Base-by-base conservation (phyloP, 2,113 vertebrate genomes). In the Heterocephalus glaber region DNA sequence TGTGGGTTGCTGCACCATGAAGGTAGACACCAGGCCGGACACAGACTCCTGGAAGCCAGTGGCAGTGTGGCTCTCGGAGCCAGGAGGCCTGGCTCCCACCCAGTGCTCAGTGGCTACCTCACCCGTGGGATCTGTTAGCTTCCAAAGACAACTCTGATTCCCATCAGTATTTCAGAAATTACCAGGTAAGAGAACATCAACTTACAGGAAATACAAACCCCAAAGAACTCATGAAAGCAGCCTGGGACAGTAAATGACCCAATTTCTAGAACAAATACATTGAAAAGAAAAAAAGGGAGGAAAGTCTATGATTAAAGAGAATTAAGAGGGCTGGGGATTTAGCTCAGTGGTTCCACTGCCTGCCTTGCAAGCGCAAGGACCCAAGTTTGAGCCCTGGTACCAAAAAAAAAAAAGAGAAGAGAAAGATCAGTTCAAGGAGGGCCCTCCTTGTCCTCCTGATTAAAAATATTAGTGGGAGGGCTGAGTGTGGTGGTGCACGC, bases 31-130 rank as follows among this genome's bases (percentile, higher is more conserved):
- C 24, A 61, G 60, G 22, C 60, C 20, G 7, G 70, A 7, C 44
- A 14, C 44, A 14, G 72, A 30, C 26, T 16, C 26, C 26, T 33
- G 33, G 61, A 30, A 72, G 38, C 26, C 49, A 7, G 35, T 13
- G 6, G 8, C 20, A n/a, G 12, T 61, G 41, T 49, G 35, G 2
- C 1, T n/a, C 3, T 0, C 22, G 26, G 28, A 3, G 20, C 3
- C 7, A 0, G 3, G 24, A 4, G n/a, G 19, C 44, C 35, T 1
- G 2, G 24, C 35, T 52, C 38, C 38, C 1, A 22, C 4, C 12
- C 1, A 56, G 24, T 0, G 0, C 22, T 10, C 44, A 44, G 41
- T 0, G 1, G 70, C 60, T 60, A 17, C 35, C 7, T 76, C 17
- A 22, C 63, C 35, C n/a, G 3, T 44, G 35, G 24, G 19, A 68